Evolutionary conservation across 2,113 vertebrate genomes (phyloP), one percentile per base, ranked within the genome.

Genomic region (Oplegnathus fasciatus): DNA sequence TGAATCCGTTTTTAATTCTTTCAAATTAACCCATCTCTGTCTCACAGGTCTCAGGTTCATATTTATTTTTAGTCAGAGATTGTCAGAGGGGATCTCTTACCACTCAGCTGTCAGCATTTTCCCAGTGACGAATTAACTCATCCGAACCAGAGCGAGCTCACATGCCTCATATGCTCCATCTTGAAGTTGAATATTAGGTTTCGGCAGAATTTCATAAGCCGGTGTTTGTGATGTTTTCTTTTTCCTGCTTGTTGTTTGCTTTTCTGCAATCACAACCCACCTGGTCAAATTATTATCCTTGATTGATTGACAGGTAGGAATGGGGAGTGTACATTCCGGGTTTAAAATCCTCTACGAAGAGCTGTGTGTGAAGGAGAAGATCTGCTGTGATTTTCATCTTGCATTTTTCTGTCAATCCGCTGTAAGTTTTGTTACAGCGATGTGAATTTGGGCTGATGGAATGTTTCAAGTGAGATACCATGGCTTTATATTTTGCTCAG

Each of bases 131-230:
- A 72, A 87, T 78, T 50, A 83, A 84, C 78, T 83, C 76, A 52
- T 67, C 70, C 71, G 68, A 80, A 73, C 46, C 22, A 2, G 58
- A 42, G 64, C 9, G 15, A 62, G 74, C 75, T 71, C 77, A 40
- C 57, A 78, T 26, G 37, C 22, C 69, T 73, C 28, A 48, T 8
- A 28, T 13, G 37, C 57, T 81, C 52, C 48, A 37, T 76, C 34
- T n/a, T 26, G 18, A 65, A 74, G 75, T 10, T 55, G 44, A 77
- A 83, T 75, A 85, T 90, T 86, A 58, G 78, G 11, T 77, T 91
- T 84, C 0, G 24, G 71, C 70, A 50, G 72, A 82, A 74, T 87
- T 82, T 70, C 58, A 84, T 87, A 67, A 81, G 42, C 58, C 4
- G 2, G 4, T 6, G 17, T 76, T 52, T 77, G 40, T 76, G 54